A percentile compares a stretch with the other conserved stretches of the same genome.
Conservation (phyloP, 2,888 invertebrate genomes). For the Pseudococcus longispinus region DNA sequence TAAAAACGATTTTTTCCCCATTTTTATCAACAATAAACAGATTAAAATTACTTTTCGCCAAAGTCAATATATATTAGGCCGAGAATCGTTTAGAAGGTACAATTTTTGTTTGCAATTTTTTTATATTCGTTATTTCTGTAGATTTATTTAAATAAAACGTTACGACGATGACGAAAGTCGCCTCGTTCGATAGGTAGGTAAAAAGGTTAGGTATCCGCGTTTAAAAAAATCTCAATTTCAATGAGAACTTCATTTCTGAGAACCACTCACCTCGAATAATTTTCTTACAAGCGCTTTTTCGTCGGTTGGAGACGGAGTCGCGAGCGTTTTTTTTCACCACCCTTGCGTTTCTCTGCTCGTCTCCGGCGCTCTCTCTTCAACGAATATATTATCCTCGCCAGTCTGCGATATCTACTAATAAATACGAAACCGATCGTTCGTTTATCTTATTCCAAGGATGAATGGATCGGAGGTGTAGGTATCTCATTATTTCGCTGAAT, state of each 20-base stretch:
- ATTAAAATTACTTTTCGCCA: background rate
- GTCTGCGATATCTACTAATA: slow-evolving; percentile 27
- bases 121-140: too few species aligned
- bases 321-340: background rate
- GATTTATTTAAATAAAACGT: background rate
- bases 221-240: slow-evolving; percentile 9
- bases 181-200: background rate
- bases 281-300: slow-evolving; percentile 37
- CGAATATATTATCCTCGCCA: slow-evolving; percentile 26
- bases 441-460: slow-evolving; percentile 31
- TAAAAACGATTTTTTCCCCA: background rate
- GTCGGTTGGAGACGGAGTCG: background rate
- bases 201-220: too few species aligned
- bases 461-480: slow-evolving; percentile 35
- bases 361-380: background rate
- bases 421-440: slow-evolving; percentile 46
- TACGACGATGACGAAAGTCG: background rate
- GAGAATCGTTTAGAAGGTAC: background rate
- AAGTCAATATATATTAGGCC: background rate
- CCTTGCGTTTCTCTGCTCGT: background rate
- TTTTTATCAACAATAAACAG: background rate
- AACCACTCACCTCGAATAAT: slow-evolving; percentile 36
- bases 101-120: background rate
- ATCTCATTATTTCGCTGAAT: slow-evolving; percentile 45
- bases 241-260: slow-evolving; percentile 20